Conservation (phyloP, 2,888 invertebrate species). For the Chelonus formosanus region DNA sequence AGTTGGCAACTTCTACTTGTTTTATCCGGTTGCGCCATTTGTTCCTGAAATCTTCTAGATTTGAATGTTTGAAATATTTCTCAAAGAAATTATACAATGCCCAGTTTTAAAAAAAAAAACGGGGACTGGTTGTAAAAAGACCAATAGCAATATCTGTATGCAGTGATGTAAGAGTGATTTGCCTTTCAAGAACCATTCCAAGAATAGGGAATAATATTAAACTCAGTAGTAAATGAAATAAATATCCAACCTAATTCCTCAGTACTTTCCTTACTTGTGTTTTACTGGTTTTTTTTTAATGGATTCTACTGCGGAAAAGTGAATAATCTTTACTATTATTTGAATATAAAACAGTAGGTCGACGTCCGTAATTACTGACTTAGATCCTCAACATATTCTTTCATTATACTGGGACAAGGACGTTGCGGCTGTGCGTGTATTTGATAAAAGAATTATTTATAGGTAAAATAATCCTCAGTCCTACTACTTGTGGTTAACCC, state of each 20-base stretch:
- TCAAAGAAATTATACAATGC: no score
- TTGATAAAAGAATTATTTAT: background rate
- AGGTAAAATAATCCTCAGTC: conserved; percentile 17
- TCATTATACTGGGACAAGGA: conserved; percentile 34
- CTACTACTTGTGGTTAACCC: background rate
- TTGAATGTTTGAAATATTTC: background rate
- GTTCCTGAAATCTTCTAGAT: background rate
- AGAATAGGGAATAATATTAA: no score
- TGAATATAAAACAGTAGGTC: conserved; percentile 14
- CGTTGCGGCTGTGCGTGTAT: conserved; percentile 30
- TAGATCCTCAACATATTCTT: conserved; percentile 19
- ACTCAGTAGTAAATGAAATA: no score
- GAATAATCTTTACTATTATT: background rate
- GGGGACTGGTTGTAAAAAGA: no score
- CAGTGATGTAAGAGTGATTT: no score
- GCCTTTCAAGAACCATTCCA: no score
- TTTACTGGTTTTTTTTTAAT: no score
- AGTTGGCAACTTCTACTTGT: conserved; percentile 42
- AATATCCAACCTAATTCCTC: no score
- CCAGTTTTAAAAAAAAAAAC: no score
- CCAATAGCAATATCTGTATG: no score
- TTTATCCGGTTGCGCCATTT: conserved; percentile 21
- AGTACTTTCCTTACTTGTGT: no score
- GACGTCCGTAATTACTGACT: conserved; percentile 25
- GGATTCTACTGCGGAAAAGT: no score